These are phyloP conservation scores for Bujurquina vittata DNA, from an alignment of 2,113 vertebrate species.

Conservation along the genomic window DNA sequence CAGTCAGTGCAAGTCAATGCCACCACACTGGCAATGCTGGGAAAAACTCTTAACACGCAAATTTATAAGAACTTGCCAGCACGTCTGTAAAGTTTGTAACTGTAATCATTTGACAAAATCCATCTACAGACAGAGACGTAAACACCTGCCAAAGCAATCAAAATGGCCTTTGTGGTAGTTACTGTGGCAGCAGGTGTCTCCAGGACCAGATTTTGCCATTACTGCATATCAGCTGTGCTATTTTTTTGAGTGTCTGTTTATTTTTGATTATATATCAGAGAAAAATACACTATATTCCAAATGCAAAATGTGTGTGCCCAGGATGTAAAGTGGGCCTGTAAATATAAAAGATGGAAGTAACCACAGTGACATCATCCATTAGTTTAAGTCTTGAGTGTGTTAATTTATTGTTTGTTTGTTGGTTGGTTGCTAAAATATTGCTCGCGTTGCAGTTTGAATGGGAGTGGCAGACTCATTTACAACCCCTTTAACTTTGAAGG, in stretches of 20 bases:
- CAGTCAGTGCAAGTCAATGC: background rate
- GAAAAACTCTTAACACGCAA: conserved; percentile 16
- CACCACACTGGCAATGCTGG: background rate
- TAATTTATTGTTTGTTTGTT: background rate
- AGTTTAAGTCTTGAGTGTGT: background rate
- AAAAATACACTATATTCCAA: background rate
- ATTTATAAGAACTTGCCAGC: background rate
- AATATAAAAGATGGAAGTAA: background rate
- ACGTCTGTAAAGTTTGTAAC: background rate
- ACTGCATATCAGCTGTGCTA: background rate
- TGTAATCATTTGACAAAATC: background rate
- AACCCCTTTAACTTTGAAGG: too few species aligned
- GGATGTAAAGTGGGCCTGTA: background rate
- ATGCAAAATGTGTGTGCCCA: background rate
- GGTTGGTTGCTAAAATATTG: background rate
- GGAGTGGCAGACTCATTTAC: background rate
- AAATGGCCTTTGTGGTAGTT: background rate
- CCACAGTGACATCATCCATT: background rate
- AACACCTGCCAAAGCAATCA: background rate
- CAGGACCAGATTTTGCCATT: background rate
- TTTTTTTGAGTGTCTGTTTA: background rate
- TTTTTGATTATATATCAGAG: too few species aligned
- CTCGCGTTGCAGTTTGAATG: background rate
- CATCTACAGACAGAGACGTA: background rate
- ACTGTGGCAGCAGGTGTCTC: background rate